These are phyloP conservation scores for Psix sp. DNA, from an alignment of 1,140 invertebrate genomes.

Conservation along the genomic window DNA sequence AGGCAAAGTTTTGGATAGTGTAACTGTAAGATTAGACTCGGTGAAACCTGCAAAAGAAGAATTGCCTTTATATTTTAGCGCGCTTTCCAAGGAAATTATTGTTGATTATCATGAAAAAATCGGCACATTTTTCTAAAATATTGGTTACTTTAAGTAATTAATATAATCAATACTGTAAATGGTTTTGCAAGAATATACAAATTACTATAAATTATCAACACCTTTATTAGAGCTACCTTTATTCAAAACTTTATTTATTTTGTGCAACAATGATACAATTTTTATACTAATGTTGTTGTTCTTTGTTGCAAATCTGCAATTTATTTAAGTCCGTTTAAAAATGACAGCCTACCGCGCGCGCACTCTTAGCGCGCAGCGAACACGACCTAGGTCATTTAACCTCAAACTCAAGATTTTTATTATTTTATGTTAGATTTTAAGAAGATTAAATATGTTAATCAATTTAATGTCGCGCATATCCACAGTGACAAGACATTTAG, in stretches of 20 bases:
- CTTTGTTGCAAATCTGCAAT: too few relatives aligned
- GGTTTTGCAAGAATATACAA: too few relatives aligned
- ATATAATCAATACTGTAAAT: too few relatives aligned
- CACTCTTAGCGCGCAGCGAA: conserved; percentile 3
- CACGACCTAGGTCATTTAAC: conserved; percentile 3
- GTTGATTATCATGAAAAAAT: conserved; percentile 45
- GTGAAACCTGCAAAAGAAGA: conserved; percentile 45
- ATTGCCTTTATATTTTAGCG: conserved; percentile 30
- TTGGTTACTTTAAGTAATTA: too few relatives aligned
- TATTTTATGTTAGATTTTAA: conserved; percentile 9
- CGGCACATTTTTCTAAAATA: conserved; percentile 36
- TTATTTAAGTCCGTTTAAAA: too few relatives aligned
- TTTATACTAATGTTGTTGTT: too few relatives aligned
- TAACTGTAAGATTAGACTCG: conserved; percentile 33
- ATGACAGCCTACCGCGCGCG: too few relatives aligned
- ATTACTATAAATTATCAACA: too few relatives aligned
- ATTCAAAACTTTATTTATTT: too few relatives aligned
- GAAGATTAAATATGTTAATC: conserved; percentile 32
- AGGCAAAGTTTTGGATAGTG: conserved; percentile 48
- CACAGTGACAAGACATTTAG: conserved; percentile 13
- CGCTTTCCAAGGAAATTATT: conserved; percentile 40
- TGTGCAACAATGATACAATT: too few relatives aligned
- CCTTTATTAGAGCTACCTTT: too few relatives aligned
- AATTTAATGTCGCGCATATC: conserved; percentile 33
- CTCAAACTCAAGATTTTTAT: conserved; percentile 4